A percentile compares a stretch with the other conserved stretches of the same genome.
Conservation (phyloP, 2,113 vertebrate species). For the Ochotona princeps region DNA sequence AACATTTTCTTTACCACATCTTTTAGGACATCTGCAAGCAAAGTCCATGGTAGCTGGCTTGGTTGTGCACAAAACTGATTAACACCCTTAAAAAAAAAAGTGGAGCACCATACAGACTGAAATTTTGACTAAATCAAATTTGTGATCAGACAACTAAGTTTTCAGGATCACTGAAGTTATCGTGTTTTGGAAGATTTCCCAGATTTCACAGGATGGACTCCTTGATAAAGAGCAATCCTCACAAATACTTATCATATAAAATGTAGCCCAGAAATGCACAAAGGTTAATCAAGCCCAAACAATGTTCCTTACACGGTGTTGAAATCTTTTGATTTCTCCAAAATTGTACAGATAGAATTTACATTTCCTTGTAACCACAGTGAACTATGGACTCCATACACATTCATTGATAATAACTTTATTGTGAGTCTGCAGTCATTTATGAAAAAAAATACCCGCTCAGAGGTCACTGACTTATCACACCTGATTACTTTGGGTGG, state of each 20-base stretch:
- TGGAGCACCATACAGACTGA: neutral
- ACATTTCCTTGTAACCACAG: neutral
- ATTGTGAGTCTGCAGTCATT: constrained; percentile 35
- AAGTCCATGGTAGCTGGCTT: neutral
- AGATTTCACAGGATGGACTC: neutral
- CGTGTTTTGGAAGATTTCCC: neutral
- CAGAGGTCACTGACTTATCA: neutral
- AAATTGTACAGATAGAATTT: constrained; percentile 56
- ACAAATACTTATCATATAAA: constrained; percentile 22
- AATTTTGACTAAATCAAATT: constrained; percentile 48
- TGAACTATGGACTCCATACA: neutral
- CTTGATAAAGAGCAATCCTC: neutral
- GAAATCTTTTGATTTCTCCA: constrained; percentile 34
- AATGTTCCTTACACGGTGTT: neutral
- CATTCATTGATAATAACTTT: constrained; percentile 44
- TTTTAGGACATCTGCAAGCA: neutral
- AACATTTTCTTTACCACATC: neutral
- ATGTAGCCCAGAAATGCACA: constrained; percentile 6
- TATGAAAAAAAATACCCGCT: neutral
- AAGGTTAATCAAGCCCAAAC: neutral
- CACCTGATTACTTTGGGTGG: neutral
- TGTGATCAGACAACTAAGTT: neutral
- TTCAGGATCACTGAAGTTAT: neutral
- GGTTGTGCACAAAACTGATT: constrained; percentile 42
- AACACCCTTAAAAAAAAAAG: constrained; percentile 23